These are phyloP conservation scores for Gymnosoma rotundatum DNA, from an alignment of 2,888 invertebrate species.

Conservation along the genomic window DNA sequence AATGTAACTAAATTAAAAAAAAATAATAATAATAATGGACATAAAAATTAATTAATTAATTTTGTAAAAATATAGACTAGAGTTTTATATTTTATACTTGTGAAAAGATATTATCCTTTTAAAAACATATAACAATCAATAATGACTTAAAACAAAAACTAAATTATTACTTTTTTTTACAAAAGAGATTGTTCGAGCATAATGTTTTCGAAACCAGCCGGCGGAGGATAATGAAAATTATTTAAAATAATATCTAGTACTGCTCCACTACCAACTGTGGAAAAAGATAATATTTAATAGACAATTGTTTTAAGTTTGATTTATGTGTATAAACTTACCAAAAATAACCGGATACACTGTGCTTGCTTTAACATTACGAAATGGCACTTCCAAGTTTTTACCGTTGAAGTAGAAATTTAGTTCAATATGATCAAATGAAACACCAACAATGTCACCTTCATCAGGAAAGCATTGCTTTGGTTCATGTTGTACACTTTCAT, in stretches of 20 bases:
- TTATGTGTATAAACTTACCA: slow-evolving; percentile 85
- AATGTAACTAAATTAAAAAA: too few species aligned
- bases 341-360: slow-evolving; percentile 95
- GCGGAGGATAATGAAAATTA: slow-evolving; percentile 92
- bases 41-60: too few species aligned
- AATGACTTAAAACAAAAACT: slow-evolving; percentile 16
- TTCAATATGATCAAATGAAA: slow-evolving; percentile 98
- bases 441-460: slow-evolving; percentile 93
- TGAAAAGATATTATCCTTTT: neutral
- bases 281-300: slow-evolving; percentile 9
- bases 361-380: slow-evolving; percentile 92
- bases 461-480: slow-evolving; percentile 84
- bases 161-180: slow-evolving; percentile 83
- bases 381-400: slow-evolving; percentile 90
- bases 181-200: slow-evolving; percentile 98
- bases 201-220: slow-evolving; percentile 95
- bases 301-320: neutral
- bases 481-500: slow-evolving; percentile 60
- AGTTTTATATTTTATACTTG: neutral
- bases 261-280: slow-evolving; percentile 97
- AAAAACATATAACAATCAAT: slow-evolving; percentile 2
- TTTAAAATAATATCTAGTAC: slow-evolving; percentile 97
- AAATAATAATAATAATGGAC: too few species aligned
- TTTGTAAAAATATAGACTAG: too few species aligned
- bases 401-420: slow-evolving; percentile 97